Base-by-base conservation (phyloP, 2,113 vertebrate genomes). In the Pelecanus crispus region DNA sequence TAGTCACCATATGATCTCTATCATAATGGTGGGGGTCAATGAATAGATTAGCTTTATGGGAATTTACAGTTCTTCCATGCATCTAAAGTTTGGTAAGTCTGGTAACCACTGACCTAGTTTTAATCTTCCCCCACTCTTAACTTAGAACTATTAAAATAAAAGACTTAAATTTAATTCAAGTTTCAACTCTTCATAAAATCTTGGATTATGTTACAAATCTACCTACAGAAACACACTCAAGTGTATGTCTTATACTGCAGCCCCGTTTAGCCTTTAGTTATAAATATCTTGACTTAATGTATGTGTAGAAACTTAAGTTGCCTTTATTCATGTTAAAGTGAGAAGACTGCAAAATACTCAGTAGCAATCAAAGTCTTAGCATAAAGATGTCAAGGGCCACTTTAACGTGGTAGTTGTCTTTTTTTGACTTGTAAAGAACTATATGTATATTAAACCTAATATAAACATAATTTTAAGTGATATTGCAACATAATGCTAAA, bases 1-100 rank as follows among this genome's bases (percentile, higher is more conserved):
- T 99, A 99, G 99, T 99, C 99, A 99, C 99, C 99, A 99, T 99
- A 99, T 99, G 99, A 99, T 99, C 99, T 99, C 99, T 99, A 99
- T 99, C 99, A 99, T 99, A 99, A 99, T 99, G 99, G 99, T 99
- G 99, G 99, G 99, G 99, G 99, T 99, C 99, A 99, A 99, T 99
- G 99, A 99, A 99, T 99, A 99, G 99, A 99, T 99, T 99, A 99
- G 99, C 99, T 99, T 99, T 99, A 98, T 98, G 98, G 99, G 99
- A 99, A 99, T 99, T 99, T 99, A 99, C 99, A 99, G 99, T 98
- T 99, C 98, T 99, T 99, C 99, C 99, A 99, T 99, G 99, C 99
- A 99, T 99, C 99, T 99, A 98, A 99, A 99, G 99, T 99, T 98
- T 99, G 98, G 99, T 98, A 99, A 98, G 97, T 98, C 98, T 98